phyloP scores from a whole-genome alignment of 2,888 invertebrate genomes.

The Thyatira batis region DNA sequence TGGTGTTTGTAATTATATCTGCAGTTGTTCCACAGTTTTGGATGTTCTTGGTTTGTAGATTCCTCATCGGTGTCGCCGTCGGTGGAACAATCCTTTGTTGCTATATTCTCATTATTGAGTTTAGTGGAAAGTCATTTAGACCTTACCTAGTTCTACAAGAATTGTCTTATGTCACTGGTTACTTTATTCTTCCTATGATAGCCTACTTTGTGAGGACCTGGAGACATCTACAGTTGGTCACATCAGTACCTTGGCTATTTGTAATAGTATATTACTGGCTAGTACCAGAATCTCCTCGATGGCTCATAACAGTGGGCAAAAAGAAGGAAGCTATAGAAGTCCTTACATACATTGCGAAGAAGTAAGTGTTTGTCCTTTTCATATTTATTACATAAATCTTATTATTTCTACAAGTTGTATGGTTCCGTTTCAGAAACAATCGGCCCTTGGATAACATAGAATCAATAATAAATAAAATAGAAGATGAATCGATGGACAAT shows the following conservation, averaged over 20 bases:
- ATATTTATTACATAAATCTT: no score
- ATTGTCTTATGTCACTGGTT: constrained; percentile 79
- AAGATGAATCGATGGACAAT: constrained; percentile 41
- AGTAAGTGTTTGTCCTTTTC: no score
- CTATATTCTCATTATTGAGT: constrained; percentile 84
- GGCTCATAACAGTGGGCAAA: constrained; percentile 87
- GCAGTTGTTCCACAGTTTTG: constrained; percentile 82
- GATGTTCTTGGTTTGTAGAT: constrained; percentile 83
- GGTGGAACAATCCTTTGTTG: constrained; percentile 86
- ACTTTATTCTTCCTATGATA: constrained; percentile 80
- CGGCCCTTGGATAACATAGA: constrained; percentile 58
- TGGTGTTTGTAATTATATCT: constrained; percentile 78
- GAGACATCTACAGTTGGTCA: constrained; percentile 81
- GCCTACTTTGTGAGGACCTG: constrained; percentile 84
- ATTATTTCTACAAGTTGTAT: neutral
- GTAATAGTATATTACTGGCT: constrained; percentile 85
- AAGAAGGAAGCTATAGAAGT: constrained; percentile 83
- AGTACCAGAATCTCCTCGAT: constrained; percentile 90
- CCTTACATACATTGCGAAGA: constrained; percentile 84
- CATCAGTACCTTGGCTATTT: constrained; percentile 77
- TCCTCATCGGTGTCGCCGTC: constrained; percentile 82
- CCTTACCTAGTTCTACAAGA: constrained; percentile 81
- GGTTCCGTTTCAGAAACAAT: constrained; percentile 63
- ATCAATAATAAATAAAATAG: constrained; percentile 56
- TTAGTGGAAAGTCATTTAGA: constrained; percentile 80